phyloP scores from a whole-genome alignment of 2,113 vertebrate species.

The Phaethornis superciliosus region DNA sequence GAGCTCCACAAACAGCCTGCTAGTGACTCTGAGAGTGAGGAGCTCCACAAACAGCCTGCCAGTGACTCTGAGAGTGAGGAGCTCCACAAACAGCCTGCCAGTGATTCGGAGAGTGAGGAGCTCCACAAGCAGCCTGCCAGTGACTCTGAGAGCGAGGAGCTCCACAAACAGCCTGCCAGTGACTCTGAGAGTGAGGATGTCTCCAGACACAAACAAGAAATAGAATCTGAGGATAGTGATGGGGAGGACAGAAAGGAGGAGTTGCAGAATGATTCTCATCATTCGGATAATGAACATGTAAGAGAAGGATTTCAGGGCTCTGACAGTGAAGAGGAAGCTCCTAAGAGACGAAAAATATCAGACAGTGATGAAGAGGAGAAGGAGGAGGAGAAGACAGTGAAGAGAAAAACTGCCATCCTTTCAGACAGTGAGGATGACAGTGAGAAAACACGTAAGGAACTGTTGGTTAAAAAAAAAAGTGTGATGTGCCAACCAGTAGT shows the following conservation, averaged over 20 bases:
- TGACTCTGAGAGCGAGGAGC: slow-evolving; percentile 20
- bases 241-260: slow-evolving; percentile 68
- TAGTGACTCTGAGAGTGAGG: slow-evolving; percentile 81
- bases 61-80: slow-evolving; percentile 75
- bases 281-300: slow-evolving; percentile 41
- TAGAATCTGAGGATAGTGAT: slow-evolving; percentile 80
- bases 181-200: slow-evolving; percentile 71
- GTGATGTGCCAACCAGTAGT: background rate
- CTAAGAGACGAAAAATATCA: slow-evolving; percentile 60
- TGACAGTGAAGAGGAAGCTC: slow-evolving; percentile 79
- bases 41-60: slow-evolving; percentile 30
- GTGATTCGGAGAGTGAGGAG: slow-evolving; percentile 69
- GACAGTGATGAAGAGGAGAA: slow-evolving; percentile 86
- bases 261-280: slow-evolving; percentile 58
- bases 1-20: slow-evolving; percentile 38
- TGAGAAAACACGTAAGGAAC: slow-evolving; percentile 81
- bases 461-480: background rate
- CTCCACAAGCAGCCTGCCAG: background rate
- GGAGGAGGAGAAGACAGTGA: slow-evolving; percentile 81
- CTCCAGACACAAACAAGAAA: slow-evolving; percentile 68
- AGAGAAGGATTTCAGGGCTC: slow-evolving; percentile 70
- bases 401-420: slow-evolving; percentile 90
- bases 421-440: slow-evolving; percentile 93
- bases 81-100: slow-evolving; percentile 50
- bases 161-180: slow-evolving; percentile 36